A percentile compares a stretch with the other conserved stretches of the same genome.
Evolutionary conservation across 2,113 vertebrate species (phyloP).

Genomic region (Corythoichthys haematopterus): DNA sequence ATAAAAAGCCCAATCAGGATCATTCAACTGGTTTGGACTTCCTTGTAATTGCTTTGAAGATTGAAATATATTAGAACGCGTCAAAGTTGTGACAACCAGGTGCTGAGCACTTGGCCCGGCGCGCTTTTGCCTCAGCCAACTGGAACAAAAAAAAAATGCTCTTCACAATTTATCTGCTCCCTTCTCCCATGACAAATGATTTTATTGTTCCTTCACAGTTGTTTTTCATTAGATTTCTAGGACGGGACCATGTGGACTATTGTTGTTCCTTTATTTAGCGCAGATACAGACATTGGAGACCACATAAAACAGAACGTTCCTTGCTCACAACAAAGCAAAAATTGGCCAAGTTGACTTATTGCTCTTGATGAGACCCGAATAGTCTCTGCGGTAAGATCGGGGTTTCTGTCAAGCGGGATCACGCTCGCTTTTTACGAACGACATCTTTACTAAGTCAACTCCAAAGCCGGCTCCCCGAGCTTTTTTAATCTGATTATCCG

Average conservation of each 20-base stretch:
- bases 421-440: conserved; percentile 19
- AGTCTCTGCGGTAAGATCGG: conserved; percentile 26
- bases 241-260: conserved; percentile 49
- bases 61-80: conserved; percentile 52
- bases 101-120: conserved; percentile 63
- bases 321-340: conserved; percentile 23
- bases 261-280: conserved; percentile 45
- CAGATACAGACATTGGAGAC: conserved; percentile 39
- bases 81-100: conserved; percentile 58
- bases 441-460: conserved; percentile 17
- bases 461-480: not conserved
- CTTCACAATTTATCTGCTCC: conserved; percentile 74
- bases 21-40: conserved; percentile 35
- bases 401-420: conserved; percentile 32
- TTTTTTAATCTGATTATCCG: not conserved
- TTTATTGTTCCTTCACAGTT: conserved; percentile 75
- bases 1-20: conserved; percentile 50
- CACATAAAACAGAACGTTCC: conserved; percentile 44
- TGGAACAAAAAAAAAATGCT: conserved; percentile 57
- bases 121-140: conserved; percentile 52
- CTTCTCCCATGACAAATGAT: conserved; percentile 74
- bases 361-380: conserved; percentile 18
- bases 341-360: conserved; percentile 25
- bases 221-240: conserved; percentile 70
- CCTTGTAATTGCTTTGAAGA: conserved; percentile 54